Conservation (phyloP, 2,797 vertebrate genomes). For the Mormyrops boulengeri region DNA sequence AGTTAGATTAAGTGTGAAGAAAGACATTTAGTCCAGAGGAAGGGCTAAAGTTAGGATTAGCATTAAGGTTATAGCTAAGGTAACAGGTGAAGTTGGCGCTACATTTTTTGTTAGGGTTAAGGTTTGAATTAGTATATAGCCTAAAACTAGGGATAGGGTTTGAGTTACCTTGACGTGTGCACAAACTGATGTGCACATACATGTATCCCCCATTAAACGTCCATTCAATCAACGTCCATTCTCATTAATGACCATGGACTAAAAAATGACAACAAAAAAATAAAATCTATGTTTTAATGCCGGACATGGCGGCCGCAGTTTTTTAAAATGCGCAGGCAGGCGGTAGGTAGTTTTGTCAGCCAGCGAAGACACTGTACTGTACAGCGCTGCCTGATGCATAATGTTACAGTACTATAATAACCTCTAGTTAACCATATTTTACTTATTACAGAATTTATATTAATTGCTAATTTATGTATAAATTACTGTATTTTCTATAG, state of each 20-base stretch:
- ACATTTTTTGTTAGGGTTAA: not conserved
- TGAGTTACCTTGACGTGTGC: not conserved
- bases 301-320: not conserved
- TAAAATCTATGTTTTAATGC: not conserved
- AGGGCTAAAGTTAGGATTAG: not conserved
- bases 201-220: not conserved
- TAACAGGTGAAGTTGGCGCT: not conserved
- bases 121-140: not conserved
- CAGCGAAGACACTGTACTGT: not conserved
- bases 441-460: not conserved
- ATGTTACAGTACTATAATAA: not conserved
- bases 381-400: not conserved
- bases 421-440: not conserved
- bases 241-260: not conserved
- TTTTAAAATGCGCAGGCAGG: not conserved
- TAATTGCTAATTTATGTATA: not conserved
- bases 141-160: not conserved
- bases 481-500: not conserved
- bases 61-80: not conserved
- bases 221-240: not conserved
- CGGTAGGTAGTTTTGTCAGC: not conserved
- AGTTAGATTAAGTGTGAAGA: not conserved
- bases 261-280: not conserved
- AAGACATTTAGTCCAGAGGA: not conserved
- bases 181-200: not conserved